phyloP scores from a whole-genome alignment of 2,113 vertebrate species.

The Indicator indicator region DNA sequence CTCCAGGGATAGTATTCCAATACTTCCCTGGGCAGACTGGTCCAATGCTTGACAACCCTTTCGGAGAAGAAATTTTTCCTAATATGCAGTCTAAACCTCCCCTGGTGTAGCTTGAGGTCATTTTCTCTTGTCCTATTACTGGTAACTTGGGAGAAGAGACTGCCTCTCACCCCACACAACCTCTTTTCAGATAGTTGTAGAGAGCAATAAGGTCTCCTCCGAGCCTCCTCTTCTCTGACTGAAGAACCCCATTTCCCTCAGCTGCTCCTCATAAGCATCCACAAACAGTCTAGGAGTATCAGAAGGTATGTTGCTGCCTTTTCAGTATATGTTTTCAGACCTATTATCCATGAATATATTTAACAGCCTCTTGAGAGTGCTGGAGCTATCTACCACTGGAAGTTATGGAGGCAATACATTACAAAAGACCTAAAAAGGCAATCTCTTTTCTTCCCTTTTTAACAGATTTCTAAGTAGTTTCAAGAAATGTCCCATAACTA shows the following conservation, averaged over 20 bases:
- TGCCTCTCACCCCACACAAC: neutral
- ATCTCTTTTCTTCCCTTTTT: neutral
- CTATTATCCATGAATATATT: neutral
- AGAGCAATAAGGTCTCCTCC: neutral
- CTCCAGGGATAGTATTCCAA: neutral
- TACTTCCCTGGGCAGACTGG: neutral
- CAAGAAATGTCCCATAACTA: neutral
- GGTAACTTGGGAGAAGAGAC: too few species aligned
- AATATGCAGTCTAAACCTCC: neutral
- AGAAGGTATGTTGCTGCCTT: neutral
- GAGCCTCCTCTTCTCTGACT: neutral
- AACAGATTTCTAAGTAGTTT: neutral
- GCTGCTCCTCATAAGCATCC: neutral
- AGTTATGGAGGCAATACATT: neutral
- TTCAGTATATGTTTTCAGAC: neutral
- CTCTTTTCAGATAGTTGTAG: neutral
- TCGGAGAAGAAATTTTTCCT: neutral
- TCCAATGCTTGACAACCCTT: neutral
- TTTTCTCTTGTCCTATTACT: neutral
- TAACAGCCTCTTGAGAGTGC: neutral
- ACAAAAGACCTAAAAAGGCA: neutral
- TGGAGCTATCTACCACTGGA: neutral
- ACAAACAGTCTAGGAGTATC: neutral
- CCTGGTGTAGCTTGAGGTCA: fast-evolving
- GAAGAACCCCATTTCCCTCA: neutral